Evolutionary conservation across 2,888 invertebrate species (phyloP), one percentile per base, ranked within the genome.

Genomic region (Heterodera filipjevi): DNA sequence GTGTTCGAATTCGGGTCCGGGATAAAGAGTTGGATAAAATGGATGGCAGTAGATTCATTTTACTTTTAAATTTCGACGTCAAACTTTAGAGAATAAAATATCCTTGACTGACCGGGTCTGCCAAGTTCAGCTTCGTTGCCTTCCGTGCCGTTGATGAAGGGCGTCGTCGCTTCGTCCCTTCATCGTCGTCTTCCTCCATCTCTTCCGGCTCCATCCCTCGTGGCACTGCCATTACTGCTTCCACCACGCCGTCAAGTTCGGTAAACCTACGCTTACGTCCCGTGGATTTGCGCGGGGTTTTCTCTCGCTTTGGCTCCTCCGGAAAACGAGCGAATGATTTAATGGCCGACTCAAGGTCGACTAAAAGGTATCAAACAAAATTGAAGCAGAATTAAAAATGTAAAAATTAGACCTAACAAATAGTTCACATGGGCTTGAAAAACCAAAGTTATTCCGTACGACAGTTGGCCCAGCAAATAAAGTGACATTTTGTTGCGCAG

Each of bases 401-500:
- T 16, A 30, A 30, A 75, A 75, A 8, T 32, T 14, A 27, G 32
- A 66, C 66, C 16, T 68, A 71, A 27, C 30, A 70, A 71, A 72
- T 71, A 77, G 8, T 68, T 59, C 59, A 46, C 78, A 53, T 79
- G 79, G 5, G 66, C 44, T 19, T 79, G 59, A 39, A 66, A 75
- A 19, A 78, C 80, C 46, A 80, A 39, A 16, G 72, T 49, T 30
- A 80, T 79, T 16, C 80, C 80, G 53, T 80, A 68, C 19, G 49
- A 66, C 30, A 80, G 59, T 39, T 79, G 73, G 46, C 46, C 75
- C 6, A 80, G 79, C 74, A 80, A 44, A 71, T 80, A 80, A 10
- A 80, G 70, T 19, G 80, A 80, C 80, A 80, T 80, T 44, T 80
- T 80, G 71, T 64, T 80, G 32, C 80, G 53, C 19, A 80, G 12